A percentile compares a stretch with the other conserved stretches of the same genome.
Evolutionary conservation across 2,113 vertebrate genomes (phyloP).

Genomic region (Lathamus discolor): DNA sequence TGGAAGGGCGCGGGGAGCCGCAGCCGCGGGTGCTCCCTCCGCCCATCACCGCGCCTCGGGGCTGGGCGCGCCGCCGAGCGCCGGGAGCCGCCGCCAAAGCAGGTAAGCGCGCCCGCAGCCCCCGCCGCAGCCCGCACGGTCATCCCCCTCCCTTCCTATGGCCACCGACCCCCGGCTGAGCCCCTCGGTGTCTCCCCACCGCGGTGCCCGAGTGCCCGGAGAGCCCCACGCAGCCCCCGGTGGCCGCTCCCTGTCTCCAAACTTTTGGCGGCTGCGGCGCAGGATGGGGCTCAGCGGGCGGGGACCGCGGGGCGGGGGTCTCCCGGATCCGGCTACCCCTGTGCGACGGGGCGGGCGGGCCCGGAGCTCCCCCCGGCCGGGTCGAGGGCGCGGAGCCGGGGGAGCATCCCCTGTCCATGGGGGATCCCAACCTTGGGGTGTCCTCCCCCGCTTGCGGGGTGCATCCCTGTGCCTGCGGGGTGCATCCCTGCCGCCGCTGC

Average conservation of each 20-base stretch:
- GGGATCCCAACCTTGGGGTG: background rate
- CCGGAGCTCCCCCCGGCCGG: background rate
- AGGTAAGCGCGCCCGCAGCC: background rate
- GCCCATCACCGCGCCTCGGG: constrained; percentile 9
- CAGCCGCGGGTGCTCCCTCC: background rate
- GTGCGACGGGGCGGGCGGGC: background rate
- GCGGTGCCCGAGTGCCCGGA: background rate
- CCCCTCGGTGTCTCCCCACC: background rate
- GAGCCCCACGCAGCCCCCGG: background rate
- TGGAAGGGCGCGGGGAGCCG: background rate
- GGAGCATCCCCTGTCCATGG: too few species aligned
- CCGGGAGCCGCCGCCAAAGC: background rate
- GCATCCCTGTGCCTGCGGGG: background rate
- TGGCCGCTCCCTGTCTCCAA: constrained; percentile 17
- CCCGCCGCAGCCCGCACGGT: background rate
- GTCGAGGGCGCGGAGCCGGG: background rate
- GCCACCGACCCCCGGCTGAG: background rate
- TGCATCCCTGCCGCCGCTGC: background rate
- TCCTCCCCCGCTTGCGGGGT: background rate
- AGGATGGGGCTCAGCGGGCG: background rate
- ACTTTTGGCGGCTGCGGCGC: background rate
- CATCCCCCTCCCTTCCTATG: background rate
- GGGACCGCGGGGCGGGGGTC: background rate
- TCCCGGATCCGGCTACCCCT: background rate
- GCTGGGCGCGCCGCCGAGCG: background rate